Evolutionary conservation across 2,113 vertebrate species (phyloP).

Genomic region (Calypte anna): DNA sequence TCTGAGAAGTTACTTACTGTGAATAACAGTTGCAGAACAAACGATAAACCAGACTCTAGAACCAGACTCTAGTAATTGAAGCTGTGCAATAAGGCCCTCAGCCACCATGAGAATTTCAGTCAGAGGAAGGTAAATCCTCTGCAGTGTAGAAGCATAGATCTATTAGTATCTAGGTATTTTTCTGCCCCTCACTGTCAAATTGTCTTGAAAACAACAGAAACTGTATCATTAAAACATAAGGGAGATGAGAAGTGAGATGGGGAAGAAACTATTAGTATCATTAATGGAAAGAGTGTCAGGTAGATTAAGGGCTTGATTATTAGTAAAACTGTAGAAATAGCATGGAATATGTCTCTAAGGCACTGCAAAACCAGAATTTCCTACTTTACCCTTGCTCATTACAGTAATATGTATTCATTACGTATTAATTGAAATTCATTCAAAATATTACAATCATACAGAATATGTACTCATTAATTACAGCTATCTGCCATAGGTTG

Average conservation of each 20-base stretch:
- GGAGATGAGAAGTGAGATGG: not conserved
- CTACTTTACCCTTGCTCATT: not conserved
- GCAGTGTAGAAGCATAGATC: not conserved
- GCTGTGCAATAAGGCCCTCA: conserved; percentile 10
- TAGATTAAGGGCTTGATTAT: not conserved
- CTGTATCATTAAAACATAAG: not conserved
- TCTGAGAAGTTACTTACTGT: conserved; percentile 37
- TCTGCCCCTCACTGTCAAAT: not conserved
- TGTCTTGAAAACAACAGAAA: not conserved
- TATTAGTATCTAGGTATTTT: not conserved
- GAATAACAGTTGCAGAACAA: conserved; percentile 70
- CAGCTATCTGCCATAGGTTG: not conserved
- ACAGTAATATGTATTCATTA: not conserved
- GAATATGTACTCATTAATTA: not conserved
- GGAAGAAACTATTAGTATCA: not conserved
- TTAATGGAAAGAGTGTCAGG: not conserved
- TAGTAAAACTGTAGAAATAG: not conserved
- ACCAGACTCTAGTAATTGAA: conserved; percentile 38
- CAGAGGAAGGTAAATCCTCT: conserved; percentile 21
- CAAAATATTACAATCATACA: not conserved
- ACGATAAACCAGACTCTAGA: conserved; percentile 63
- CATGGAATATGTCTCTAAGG: not conserved
- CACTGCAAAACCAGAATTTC: not conserved
- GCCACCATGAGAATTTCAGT: conserved; percentile 65
- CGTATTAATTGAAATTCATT: too few relatives aligned